Percentiles rank a stretch among this genome's conserved stretches.
Conservation (phyloP, 2,797 vertebrate genomes). For the Notamacropus eugenii region DNA sequence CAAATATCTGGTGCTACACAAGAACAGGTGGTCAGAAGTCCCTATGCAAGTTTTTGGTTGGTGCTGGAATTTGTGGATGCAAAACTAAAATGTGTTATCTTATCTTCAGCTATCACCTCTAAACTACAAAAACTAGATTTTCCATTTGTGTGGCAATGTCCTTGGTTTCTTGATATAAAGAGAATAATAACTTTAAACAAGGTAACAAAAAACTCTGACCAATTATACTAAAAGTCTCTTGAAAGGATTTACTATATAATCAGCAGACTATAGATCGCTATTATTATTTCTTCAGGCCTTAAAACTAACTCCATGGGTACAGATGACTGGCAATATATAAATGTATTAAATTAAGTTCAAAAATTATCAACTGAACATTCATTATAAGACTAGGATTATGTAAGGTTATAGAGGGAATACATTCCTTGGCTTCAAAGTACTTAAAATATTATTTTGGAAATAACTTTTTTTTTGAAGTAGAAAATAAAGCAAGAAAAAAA, state of each 20-base stretch:
- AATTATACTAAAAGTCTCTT: constrained; percentile 1
- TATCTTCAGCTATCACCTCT: not conserved
- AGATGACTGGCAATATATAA: constrained; percentile 27
- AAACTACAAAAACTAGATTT: not conserved
- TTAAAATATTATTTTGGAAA: not conserved
- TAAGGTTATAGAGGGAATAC: not conserved
- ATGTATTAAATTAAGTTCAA: not conserved
- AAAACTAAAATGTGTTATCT: constrained; percentile 19
- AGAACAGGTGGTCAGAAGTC: not conserved
- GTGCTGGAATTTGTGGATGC: not conserved
- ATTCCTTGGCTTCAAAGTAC: not conserved
- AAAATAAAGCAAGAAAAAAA: not conserved
- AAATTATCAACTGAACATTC: not conserved
- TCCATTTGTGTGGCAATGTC: constrained; percentile 10
- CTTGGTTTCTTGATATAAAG: constrained; percentile 23
- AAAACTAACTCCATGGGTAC: not conserved
- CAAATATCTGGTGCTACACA: not conserved
- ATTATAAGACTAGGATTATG: not conserved
- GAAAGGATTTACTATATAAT: not conserved
- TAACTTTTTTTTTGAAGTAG: not conserved
- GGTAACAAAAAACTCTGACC: constrained; percentile 30
- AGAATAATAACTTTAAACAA: not conserved
- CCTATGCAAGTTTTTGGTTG: not conserved
- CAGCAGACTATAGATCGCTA: not conserved
- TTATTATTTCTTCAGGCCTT: not conserved